Conservation (phyloP, 2,888 invertebrate genomes). For the Apamea crenata region DNA sequence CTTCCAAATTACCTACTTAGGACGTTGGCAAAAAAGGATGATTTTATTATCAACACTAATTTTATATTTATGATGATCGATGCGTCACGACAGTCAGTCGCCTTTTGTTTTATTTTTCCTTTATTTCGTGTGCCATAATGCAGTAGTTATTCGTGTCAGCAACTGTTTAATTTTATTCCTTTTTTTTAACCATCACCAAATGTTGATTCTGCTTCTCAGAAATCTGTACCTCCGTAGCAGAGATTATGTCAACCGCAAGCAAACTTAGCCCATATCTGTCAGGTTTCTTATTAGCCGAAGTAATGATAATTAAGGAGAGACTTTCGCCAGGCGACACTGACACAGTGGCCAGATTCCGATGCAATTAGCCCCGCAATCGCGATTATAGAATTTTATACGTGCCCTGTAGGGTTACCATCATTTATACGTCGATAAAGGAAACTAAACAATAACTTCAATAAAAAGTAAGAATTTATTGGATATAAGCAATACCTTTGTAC, state of each 20-base stretch:
- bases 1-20: slow-evolving; percentile 31
- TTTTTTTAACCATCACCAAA: background rate
- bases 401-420: slow-evolving; percentile 55
- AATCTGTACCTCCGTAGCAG: background rate
- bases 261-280: slow-evolving; percentile 50
- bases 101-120: background rate
- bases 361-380: slow-evolving; percentile 75
- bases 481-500: too few relatives aligned
- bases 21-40: slow-evolving; percentile 39
- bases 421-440: background rate
- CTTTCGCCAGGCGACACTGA: slow-evolving; percentile 72
- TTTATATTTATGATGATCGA: slow-evolving; percentile 17
- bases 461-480: too few relatives aligned
- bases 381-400: slow-evolving; percentile 73
- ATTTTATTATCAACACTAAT: slow-evolving; percentile 17
- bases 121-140: background rate
- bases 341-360: slow-evolving; percentile 76
- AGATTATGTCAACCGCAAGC: slow-evolving; percentile 36
- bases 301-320: slow-evolving; percentile 61
- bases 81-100: background rate
- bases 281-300: slow-evolving; percentile 56
- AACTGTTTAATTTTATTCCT: background rate
- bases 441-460: background rate
- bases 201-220: background rate
- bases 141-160: background rate